Conservation (phyloP, 2,797 vertebrate species). For the Menidia menidia region DNA sequence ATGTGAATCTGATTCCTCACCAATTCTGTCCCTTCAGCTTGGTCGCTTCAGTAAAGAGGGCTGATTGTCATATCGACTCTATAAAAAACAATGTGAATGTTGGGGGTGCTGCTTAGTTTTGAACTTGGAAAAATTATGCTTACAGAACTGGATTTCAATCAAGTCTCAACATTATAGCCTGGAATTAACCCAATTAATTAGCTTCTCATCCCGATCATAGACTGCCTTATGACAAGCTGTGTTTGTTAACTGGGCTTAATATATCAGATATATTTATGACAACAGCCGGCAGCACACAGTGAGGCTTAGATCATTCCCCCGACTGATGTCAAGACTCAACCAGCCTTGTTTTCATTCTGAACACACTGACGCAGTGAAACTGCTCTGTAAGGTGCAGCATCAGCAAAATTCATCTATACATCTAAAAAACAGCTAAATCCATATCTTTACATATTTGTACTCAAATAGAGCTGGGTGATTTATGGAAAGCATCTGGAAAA, state of each 20-base stretch:
- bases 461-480: conserved; percentile 10
- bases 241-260: conserved; percentile 13
- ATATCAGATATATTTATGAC: not conserved
- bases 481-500: conserved; percentile 11
- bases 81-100: conserved; percentile 31
- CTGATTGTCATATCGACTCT: conserved; percentile 16
- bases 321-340: not conserved
- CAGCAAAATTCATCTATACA: conserved; percentile 19
- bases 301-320: not conserved
- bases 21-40: too few species aligned
- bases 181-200: conserved; percentile 10
- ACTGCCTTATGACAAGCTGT: not conserved
- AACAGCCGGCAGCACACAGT: not conserved
- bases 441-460: conserved; percentile 10
- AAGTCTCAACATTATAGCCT: conserved; percentile 6
- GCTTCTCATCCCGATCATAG: not conserved
- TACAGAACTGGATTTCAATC: conserved; percentile 3
- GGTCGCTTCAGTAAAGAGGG: not conserved
- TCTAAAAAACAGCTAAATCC: conserved; percentile 5
- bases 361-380: conserved; percentile 27
- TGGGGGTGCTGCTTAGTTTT: conserved; percentile 31
- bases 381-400: not conserved
- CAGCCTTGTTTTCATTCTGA: conserved; percentile 16
- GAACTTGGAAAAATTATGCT: conserved; percentile 26
- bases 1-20: too few species aligned